Percentiles rank a stretch among this genome's conserved stretches.
Conservation (phyloP, 2,888 invertebrate species). For the Cataglyphis livida region DNA sequence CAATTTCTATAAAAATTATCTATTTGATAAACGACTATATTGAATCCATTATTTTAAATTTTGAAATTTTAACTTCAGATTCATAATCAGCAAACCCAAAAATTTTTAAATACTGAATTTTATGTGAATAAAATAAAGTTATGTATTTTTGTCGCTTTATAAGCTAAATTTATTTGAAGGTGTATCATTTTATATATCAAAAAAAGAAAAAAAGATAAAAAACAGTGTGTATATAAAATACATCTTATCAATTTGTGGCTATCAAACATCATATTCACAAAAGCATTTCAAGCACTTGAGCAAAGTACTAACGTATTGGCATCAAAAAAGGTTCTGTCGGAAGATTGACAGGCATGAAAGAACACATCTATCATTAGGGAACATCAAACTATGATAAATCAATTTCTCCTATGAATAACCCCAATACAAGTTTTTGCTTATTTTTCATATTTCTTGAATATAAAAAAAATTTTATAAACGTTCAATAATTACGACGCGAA, state of each 20-base stretch:
- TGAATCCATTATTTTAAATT: background rate
- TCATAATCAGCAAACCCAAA: background rate
- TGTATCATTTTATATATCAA: background rate
- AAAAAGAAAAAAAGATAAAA: conserved; percentile 32
- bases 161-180: background rate
- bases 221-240: conserved; percentile 37
- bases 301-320: conserved; percentile 59
- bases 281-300: conserved; percentile 67
- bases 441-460: background rate
- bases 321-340: conserved; percentile 36
- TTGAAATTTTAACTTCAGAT: background rate
- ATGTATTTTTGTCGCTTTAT: conserved; percentile 10
- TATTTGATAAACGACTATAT: background rate
- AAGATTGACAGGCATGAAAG: conserved; percentile 12
- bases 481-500: conserved; percentile 18
- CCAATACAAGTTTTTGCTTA: conserved; percentile 17
- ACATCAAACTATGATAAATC: conserved; percentile 31
- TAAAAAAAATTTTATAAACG: background rate
- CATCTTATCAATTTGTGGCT: conserved; percentile 63
- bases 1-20: background rate
- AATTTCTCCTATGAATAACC: conserved; percentile 9
- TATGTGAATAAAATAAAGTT: background rate
- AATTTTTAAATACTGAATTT: background rate
- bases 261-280: conserved; percentile 63
- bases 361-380: conserved; percentile 27